These are phyloP conservation scores for Tiaroga cobitis DNA, from an alignment of 2,797 vertebrate genomes.

Conservation along the genomic window DNA sequence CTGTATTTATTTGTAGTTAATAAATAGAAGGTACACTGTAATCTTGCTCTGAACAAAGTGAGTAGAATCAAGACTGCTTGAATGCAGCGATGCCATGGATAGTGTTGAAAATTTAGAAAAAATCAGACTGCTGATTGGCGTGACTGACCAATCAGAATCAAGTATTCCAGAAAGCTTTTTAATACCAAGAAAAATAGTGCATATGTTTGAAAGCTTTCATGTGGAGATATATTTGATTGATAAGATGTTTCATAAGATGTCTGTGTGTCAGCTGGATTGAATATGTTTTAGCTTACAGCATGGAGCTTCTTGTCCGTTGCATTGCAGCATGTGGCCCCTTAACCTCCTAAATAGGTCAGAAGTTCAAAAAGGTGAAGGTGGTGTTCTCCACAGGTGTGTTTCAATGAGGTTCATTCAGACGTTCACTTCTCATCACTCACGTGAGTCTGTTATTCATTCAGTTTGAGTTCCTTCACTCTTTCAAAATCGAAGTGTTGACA, in stretches of 20 bases:
- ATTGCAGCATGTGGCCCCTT: conserved; percentile 6
- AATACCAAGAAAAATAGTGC: neutral
- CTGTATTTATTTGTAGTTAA: neutral
- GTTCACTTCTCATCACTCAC: conserved; percentile 44
- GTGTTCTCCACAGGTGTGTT: conserved; percentile 55
- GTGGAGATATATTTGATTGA: neutral
- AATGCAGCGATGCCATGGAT: neutral
- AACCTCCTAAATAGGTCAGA: conserved; percentile 48
- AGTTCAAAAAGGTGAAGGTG: conserved; percentile 61
- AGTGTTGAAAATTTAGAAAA: neutral
- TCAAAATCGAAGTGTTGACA: conserved; percentile 61
- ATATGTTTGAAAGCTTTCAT: neutral
- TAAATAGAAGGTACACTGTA: neutral
- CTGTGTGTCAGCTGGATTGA: neutral
- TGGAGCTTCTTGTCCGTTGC: neutral
- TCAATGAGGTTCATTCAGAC: conserved; percentile 60
- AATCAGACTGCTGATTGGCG: neutral
- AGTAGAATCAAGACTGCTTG: neutral
- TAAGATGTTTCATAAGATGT: neutral
- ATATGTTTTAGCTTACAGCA: neutral
- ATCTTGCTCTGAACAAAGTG: neutral
- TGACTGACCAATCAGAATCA: neutral
- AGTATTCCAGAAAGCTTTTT: neutral
- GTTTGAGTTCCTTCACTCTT: conserved; percentile 50
- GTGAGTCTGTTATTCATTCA: conserved; percentile 46